Evolutionary conservation across 2,797 vertebrate species (phyloP).

Genomic region (Rhyacichthys aspro): DNA sequence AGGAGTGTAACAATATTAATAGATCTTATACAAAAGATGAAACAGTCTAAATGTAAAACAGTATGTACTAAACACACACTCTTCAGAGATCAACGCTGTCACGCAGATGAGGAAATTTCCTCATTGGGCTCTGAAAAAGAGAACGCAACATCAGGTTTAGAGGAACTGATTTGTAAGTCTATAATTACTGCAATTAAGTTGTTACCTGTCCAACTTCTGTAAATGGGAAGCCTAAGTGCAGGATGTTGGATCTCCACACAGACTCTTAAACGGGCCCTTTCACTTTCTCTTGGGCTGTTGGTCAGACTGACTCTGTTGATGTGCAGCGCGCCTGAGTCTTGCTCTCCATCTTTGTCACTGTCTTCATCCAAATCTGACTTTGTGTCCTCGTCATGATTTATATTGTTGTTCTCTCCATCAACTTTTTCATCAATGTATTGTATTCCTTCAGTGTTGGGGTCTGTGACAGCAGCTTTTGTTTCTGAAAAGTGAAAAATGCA

Average conservation of each 20-base stretch:
- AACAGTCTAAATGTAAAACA: constrained; percentile 10
- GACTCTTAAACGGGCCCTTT: constrained; percentile 66
- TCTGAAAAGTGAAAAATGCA: constrained; percentile 36
- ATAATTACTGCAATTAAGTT: background rate
- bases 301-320: constrained; percentile 74
- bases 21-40: constrained; percentile 18
- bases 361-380: constrained; percentile 39
- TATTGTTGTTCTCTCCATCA: constrained; percentile 53
- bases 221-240: constrained; percentile 72
- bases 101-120: constrained; percentile 62
- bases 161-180: background rate
- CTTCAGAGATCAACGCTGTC: constrained; percentile 12
- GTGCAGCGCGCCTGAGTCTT: constrained; percentile 45
- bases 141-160: constrained; percentile 1
- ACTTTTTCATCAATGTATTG: constrained; percentile 62
- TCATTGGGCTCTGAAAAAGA: constrained; percentile 75
- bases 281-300: constrained; percentile 24
- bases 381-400: constrained; percentile 38
- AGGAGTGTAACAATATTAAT: constrained; percentile 12
- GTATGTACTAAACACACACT: constrained; percentile 11
- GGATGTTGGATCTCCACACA: constrained; percentile 80
- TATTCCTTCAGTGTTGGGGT: constrained; percentile 60
- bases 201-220: constrained; percentile 79
- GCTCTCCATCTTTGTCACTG: constrained; percentile 35
- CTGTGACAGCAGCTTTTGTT: constrained; percentile 57